A percentile compares a stretch with the other conserved stretches of the same genome.
Evolutionary conservation across 2,113 vertebrate species (phyloP).

Genomic region (Hydropotes inermis): DNA sequence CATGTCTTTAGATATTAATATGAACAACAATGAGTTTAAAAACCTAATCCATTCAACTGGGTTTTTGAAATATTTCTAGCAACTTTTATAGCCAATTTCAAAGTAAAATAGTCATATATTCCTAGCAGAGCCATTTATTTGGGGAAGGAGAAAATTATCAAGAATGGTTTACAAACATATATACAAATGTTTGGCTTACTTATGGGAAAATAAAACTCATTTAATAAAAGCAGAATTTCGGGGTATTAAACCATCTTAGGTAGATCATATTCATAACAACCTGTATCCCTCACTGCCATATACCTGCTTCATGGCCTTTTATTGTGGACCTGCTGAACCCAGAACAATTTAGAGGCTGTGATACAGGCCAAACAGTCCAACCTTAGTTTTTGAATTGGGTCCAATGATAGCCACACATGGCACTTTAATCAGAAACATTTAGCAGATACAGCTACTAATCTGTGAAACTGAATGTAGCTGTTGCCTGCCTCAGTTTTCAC

Average conservation of each 20-base stretch:
- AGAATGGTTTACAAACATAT: neutral
- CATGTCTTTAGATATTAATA: neutral
- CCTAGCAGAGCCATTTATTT: neutral
- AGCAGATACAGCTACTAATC: conserved; percentile 16
- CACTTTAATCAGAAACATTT: conserved; percentile 32
- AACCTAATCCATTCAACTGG: neutral
- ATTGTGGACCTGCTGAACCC: neutral
- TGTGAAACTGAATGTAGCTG: conserved; percentile 33
- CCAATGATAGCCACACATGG: neutral
- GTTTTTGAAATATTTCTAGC: neutral
- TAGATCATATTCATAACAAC: neutral
- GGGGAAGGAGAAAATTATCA: neutral
- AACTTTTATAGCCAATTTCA: neutral
- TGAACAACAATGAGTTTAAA: neutral
- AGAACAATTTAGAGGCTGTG: neutral
- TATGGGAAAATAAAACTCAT: neutral
- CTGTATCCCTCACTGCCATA: neutral
- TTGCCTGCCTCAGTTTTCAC: neutral
- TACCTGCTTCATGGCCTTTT: neutral
- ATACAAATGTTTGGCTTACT: neutral
- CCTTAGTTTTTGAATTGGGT: conserved; percentile 5
- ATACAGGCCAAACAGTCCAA: neutral
- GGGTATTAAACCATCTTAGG: neutral
- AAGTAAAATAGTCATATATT: neutral
- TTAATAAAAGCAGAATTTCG: neutral